These are phyloP conservation scores for Sylvia borin DNA, from an alignment of 2,797 vertebrate species.

Conservation along the genomic window DNA sequence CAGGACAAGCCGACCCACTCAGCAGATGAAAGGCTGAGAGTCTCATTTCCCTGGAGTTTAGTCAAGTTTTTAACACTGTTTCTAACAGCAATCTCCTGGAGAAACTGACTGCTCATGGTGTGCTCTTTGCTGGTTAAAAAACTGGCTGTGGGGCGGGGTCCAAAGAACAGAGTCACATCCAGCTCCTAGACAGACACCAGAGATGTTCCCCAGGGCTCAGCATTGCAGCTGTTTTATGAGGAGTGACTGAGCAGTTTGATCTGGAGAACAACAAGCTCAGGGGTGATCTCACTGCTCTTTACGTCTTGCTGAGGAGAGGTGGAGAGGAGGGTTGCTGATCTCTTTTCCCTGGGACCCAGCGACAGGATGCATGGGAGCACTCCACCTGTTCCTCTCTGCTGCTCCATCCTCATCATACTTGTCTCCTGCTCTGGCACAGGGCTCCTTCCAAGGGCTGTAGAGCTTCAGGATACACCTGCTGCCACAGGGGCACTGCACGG, in stretches of 20 bases:
- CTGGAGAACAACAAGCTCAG: background rate
- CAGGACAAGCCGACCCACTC: background rate
- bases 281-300: background rate
- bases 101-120: background rate
- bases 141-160: background rate
- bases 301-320: background rate
- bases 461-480: background rate
- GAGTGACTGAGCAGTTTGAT: background rate
- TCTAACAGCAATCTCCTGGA: background rate
- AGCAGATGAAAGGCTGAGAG: background rate
- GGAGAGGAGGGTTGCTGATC: background rate
- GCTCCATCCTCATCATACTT: background rate
- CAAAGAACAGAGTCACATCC: background rate
- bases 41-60: background rate
- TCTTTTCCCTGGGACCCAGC: background rate
- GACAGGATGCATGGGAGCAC: too few species aligned
- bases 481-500: fast-evolving
- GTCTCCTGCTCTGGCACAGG: background rate
- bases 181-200: background rate
- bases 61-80: too few species aligned
- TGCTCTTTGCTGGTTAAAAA: background rate
- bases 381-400: background rate
- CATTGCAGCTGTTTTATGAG: background rate
- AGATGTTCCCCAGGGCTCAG: background rate
- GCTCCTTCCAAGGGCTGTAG: background rate